Evolutionary conservation across 1,140 invertebrate species (phyloP).

Genomic region (Drosophila miranda): DNA sequence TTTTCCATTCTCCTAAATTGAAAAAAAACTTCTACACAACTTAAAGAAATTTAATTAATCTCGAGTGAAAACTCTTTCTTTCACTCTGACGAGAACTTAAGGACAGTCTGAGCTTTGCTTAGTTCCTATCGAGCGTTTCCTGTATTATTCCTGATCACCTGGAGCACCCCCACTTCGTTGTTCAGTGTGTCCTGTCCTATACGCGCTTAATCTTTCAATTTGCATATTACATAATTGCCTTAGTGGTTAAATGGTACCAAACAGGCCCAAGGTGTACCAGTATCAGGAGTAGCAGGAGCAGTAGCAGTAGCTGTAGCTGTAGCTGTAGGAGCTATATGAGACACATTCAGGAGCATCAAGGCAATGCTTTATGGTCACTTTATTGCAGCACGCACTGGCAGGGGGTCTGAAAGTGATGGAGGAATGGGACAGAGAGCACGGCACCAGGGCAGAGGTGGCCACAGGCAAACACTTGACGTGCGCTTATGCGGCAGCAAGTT

Average conservation of each 20-base stretch:
- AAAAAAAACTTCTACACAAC: too few species aligned
- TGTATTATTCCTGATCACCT: neutral
- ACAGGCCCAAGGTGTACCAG: neutral
- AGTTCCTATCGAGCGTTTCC: slow-evolving; percentile 1
- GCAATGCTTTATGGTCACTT: slow-evolving; percentile 71
- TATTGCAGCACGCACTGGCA: slow-evolving; percentile 39
- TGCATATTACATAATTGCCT: slow-evolving; percentile 79
- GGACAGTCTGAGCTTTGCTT: slow-evolving; percentile 35
- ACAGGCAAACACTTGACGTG: slow-evolving; percentile 62
- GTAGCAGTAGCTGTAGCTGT: neutral
- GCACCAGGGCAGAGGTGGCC: slow-evolving; percentile 8
- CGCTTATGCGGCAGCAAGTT: slow-evolving; percentile 66
- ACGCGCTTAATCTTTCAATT: slow-evolving; percentile 68
- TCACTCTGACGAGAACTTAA: neutral
- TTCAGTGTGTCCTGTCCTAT: slow-evolving; percentile 24
- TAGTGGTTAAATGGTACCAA: slow-evolving; percentile 14
- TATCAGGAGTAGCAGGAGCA: neutral
- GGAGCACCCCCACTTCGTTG: neutral
- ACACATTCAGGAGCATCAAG: slow-evolving; percentile 40
- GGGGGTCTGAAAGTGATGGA: slow-evolving; percentile 1
- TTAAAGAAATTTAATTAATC: too few species aligned
- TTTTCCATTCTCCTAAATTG: too few species aligned
- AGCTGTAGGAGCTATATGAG: slow-evolving; percentile 11
- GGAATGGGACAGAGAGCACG: neutral
- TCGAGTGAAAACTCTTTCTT: too few species aligned